Conservation (phyloP, 2,113 vertebrate genomes). For the Corynorhinus townsendii region DNA sequence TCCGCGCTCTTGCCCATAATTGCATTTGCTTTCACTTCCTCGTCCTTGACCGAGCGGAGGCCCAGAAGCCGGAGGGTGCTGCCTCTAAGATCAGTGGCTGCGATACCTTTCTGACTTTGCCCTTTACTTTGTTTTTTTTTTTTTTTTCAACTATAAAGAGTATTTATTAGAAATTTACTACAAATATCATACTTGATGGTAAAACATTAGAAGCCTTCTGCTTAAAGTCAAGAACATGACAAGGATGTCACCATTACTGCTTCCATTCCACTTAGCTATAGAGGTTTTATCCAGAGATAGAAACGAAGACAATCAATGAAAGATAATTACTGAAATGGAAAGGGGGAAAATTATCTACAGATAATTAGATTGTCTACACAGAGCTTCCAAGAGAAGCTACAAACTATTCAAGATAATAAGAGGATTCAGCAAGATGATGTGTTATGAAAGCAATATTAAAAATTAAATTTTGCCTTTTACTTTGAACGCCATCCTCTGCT, state of each 20-base stretch:
- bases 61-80: conserved; percentile 58
- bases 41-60: conserved; percentile 67
- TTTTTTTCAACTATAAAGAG: neutral
- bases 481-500: conserved; percentile 6
- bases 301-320: neutral
- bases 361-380: neutral
- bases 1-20: conserved; percentile 72
- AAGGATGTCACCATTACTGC: neutral
- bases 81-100: conserved; percentile 56
- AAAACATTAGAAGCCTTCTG: neutral
- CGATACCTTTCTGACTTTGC: neutral
- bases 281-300: neutral
- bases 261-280: neutral
- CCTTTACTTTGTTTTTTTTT: too few species aligned
- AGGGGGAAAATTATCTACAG: neutral
- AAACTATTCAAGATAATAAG: neutral
- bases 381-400: neutral
- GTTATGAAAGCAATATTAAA: neutral
- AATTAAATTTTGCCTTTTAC: conserved; percentile 6
- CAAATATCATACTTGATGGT: neutral
- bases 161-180: neutral
- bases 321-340: neutral
- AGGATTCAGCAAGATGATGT: neutral
- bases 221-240: neutral
- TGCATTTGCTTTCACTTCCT: conserved; percentile 64